A percentile compares a stretch with the other conserved stretches of the same genome.
Conservation (phyloP, 2,797 vertebrate species). For the Gobio occitaniae region DNA sequence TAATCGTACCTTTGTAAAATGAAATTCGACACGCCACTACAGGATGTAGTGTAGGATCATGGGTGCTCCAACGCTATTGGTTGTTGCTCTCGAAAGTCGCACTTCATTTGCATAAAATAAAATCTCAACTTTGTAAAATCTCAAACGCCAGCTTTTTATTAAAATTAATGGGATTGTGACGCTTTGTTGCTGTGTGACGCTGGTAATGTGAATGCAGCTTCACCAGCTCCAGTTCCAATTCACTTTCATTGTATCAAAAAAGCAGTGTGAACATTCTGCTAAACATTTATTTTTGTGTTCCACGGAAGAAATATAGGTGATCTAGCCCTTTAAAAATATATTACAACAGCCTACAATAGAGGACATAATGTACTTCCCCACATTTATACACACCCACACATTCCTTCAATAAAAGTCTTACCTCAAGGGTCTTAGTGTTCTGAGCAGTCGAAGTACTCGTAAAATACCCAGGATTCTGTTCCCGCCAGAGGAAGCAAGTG, state of each 20-base stretch:
- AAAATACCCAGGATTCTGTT: slow-evolving; percentile 94
- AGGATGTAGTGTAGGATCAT: neutral
- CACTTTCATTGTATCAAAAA: neutral
- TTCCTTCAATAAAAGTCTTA: slow-evolving; percentile 59
- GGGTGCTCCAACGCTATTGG: neutral
- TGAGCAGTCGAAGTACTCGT: slow-evolving; percentile 89
- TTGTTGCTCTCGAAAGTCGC: neutral
- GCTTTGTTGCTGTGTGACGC: neutral
- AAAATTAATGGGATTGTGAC: neutral
- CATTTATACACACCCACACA: slow-evolving; percentile 15
- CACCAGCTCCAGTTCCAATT: neutral
- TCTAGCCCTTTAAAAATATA: neutral
- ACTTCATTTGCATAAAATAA: neutral
- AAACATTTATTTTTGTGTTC: neutral
- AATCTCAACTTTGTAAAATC: neutral
- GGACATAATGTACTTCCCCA: slow-evolving; percentile 9
- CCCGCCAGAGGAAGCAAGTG: slow-evolving; percentile 87
- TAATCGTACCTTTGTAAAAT: too few species aligned
- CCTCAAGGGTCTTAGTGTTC: slow-evolving; percentile 94
- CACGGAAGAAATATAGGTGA: neutral
- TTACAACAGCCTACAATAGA: neutral
- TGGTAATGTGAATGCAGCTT: neutral
- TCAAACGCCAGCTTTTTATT: neutral
- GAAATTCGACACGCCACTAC: neutral
- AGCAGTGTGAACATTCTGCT: neutral